Base-by-base conservation (phyloP, 1,140 invertebrate genomes). In the Ceratitis capitata region DNA sequence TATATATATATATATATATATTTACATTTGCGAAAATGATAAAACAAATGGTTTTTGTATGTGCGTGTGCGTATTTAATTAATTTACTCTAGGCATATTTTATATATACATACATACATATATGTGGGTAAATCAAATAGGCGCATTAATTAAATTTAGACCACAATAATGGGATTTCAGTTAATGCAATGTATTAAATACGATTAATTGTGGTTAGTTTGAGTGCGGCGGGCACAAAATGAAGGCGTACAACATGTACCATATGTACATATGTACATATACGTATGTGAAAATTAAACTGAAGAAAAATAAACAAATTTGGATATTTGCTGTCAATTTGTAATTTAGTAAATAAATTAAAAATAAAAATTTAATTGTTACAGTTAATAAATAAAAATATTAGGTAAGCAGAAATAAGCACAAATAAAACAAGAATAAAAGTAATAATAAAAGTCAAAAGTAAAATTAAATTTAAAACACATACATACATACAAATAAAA, bases 301-400 rank as follows among this genome's bases (percentile, higher is more conserved):
- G 7, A 16, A 42, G 7, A 32, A 74, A 32, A 49, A 69, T 64
- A 85, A 61, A 42, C 12, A n/a, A 53, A 56, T n/a, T 10, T 1
- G 29, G 7, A 85, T 35, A 35, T 69, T 74, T 51, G 61, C 19
- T 51, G 61, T 85, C 61, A 47, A 49, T 85, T 85, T 47, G 45
- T 51, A 51, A 49, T n/a, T 39, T 85, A 49, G 9, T 42, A 45
- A 26, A 45, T 78, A 53, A 84, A 26, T 74, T 2, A 42, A 74
- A n/a, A 19, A 45, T 69, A 29, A 14, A 19, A 69, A 26, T 49
- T 23, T n/a, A 56, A 35, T 29, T 51, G 12, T 83, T 23, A 51
- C 19, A 84, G 26, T 45, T 16, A 45, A 74, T 32, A 49, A 45
- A 1, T 61, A 45, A 64, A 84, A 61, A n/a, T n/a, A n/a, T n/a